Base-by-base conservation (phyloP, 2,888 invertebrate genomes). In the Plebejus melissa region DNA sequence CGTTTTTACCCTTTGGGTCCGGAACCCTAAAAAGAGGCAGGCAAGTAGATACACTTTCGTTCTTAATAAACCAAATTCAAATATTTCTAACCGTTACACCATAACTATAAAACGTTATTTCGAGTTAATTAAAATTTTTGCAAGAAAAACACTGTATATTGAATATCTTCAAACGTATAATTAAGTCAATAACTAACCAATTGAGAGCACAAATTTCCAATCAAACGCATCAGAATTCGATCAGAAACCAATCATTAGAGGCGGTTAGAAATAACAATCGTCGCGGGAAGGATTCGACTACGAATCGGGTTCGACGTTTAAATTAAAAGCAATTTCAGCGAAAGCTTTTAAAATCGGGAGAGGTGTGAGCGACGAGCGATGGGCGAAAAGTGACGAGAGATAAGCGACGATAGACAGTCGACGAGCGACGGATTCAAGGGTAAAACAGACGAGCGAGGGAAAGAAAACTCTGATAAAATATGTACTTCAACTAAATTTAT, bases 261-360 rank as follows among this genome's bases (percentile, higher is more conserved):
- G 46, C 71, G 22, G 71, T 71, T 22, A 71, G 71, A 46, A 71
- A 71, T 41, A 41, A 71, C 72, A 32, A 50, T 54, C 28, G 50
- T 54, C 32, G 28, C 28, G 28, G 41, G 41, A 70, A 54, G 46
- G 72, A 54, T 72, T 54, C 72, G 50, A 54, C 72, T 72, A 7
- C 54, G 32, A 16, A 72, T 32, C 54, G 46, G 22, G 11, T 71
- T 72, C 72, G 16, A 41, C 54, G 72, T 50, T 50, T 32, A 32
- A 72, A 32, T 72, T 72, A 50, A 32, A 54, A 72, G 50, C 50
- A 54, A 72, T 71, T 71, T 72, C 46, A 72, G 28, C 72, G 72
- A 72, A 50, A 72, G 72, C 50, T 72, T 72, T 72, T 72, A 28
- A 72, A 72, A 54, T 54, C 11, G 60, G 22, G 32, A 13, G 4